Evolutionary conservation across 2,888 invertebrate genomes (phyloP).

Genomic region (Pilophorus perplexus): DNA sequence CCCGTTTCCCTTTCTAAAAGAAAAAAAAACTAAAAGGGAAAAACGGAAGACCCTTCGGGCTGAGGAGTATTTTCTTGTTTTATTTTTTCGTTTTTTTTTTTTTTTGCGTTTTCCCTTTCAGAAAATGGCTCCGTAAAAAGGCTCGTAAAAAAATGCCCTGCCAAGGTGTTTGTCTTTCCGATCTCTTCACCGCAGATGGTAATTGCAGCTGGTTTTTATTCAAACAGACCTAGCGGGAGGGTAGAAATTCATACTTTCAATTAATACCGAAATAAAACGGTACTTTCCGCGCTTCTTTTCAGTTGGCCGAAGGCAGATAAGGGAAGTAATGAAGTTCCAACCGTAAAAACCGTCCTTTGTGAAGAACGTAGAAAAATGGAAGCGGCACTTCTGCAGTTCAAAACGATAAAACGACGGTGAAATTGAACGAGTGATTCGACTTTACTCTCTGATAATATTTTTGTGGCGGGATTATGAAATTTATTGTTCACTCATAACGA

Average conservation of each 20-base stretch:
- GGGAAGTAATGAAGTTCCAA: no score
- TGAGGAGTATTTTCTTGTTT: no score
- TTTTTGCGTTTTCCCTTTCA: constrained; percentile 20
- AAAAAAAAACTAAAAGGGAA: constrained; percentile 1
- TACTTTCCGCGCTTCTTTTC: no score
- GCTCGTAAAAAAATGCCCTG: constrained; percentile 18
- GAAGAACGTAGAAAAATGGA: no score
- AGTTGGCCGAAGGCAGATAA: no score
- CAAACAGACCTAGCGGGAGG: background rate
- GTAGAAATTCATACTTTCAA: background rate
- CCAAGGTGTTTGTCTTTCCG: constrained; percentile 20
- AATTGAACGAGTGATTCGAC: no score
- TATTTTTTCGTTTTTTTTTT: constrained; percentile 7
- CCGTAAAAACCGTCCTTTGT: no score
- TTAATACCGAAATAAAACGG: background rate
- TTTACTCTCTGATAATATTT: no score
- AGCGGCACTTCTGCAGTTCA: no score
- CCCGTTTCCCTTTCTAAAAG: constrained; percentile 18
- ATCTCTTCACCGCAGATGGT: constrained; percentile 10
- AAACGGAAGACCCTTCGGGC: background rate
- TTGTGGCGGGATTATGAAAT: no score
- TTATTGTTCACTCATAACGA: no score
- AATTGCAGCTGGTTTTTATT: constrained; percentile 2
- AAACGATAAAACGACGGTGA: no score
- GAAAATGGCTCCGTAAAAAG: constrained; percentile 38